Base-by-base conservation (phyloP, 2,888 invertebrate species). In the Lasiommata megera region DNA sequence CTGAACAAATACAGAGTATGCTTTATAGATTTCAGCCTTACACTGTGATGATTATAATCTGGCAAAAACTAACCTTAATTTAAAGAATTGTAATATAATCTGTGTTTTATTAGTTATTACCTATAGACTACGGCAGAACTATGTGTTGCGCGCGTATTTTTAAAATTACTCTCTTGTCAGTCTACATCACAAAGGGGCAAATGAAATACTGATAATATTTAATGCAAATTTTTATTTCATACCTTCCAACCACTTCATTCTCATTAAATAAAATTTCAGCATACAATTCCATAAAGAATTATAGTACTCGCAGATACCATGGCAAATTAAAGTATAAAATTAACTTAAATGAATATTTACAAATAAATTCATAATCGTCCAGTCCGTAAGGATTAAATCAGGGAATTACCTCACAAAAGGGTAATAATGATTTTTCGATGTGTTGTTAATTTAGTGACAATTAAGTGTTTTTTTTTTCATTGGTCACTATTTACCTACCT, bases 331-430 rank as follows among this genome's bases (percentile, higher is more conserved):
- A 82, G 80, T 72, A 72, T 67, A 74, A 80, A 81, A 80, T 84
- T 86, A 88, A 87, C 82, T 86, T 87, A 86, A 81, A 78, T 82
- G 76, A 82, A 82, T 89, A 90, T 89, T 89, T 90, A 89, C 89
- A 90, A 88, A 88, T 87, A 78, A 81, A 76, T 80, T 76, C 79
- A 78, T 65, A 71, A 34, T 34, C 9, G 23, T 23, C 23, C 23
- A 23, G 5, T 23, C 23, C 23, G 23, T 23, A 23, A 5, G 5
- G 34, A 11, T 9, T 34, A 11, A 34, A 34, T 11, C n/a, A 34
- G 34, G 34, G 34, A 34, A 3, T 23, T 23, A 3, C 34, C 34
- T 34, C 11, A 11, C 34, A 11, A 34, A 34, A 34, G 34, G 34
- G 34, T 34, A 11, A 1, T 11, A 34, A 34, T 3, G 34, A 34